A percentile compares a stretch with the other conserved stretches of the same genome.
These are phyloP conservation scores for Auanema freiburgensis DNA, from an alignment of 2,888 invertebrate species.

Conservation along the genomic window DNA sequence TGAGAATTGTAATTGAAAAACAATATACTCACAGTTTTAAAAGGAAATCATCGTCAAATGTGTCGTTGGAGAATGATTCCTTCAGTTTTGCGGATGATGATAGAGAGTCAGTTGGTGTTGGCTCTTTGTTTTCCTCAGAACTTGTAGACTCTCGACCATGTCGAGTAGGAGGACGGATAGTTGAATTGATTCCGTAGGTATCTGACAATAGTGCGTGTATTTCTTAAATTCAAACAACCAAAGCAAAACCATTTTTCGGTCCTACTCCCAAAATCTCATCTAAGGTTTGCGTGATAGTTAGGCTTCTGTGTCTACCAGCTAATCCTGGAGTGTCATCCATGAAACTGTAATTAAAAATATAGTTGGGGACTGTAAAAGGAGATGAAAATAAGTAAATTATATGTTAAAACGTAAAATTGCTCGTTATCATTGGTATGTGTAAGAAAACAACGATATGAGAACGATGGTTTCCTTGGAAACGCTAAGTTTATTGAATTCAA, in stretches of 20 bases:
- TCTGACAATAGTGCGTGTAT: neutral
- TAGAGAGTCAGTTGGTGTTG: neutral
- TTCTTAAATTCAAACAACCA: neutral
- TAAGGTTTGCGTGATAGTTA: slow-evolving; percentile 28
- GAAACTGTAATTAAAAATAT: no score
- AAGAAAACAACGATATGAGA: no score
- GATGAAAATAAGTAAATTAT: no score
- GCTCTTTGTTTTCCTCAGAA: slow-evolving; percentile 35
- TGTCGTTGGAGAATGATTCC: neutral
- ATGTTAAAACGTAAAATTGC: no score
- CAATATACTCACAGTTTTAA: slow-evolving; percentile 15
- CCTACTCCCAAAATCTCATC: slow-evolving; percentile 29
- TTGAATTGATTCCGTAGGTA: slow-evolving; percentile 12
- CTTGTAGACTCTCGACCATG: slow-evolving; percentile 35
- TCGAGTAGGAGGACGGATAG: slow-evolving; percentile 33
- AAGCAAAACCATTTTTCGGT: neutral
- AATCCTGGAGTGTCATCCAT: neutral
- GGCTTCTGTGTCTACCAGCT: slow-evolving; percentile 17
- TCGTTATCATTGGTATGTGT: no score
- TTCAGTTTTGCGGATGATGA: neutral
- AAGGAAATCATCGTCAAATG: slow-evolving; percentile 14
- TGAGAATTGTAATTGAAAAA: neutral
- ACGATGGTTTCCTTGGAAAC: no score
- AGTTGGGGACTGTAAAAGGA: no score
- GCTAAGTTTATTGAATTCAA: no score